Conservation (phyloP, 2,113 vertebrate species). For the Cathartes aura region DNA sequence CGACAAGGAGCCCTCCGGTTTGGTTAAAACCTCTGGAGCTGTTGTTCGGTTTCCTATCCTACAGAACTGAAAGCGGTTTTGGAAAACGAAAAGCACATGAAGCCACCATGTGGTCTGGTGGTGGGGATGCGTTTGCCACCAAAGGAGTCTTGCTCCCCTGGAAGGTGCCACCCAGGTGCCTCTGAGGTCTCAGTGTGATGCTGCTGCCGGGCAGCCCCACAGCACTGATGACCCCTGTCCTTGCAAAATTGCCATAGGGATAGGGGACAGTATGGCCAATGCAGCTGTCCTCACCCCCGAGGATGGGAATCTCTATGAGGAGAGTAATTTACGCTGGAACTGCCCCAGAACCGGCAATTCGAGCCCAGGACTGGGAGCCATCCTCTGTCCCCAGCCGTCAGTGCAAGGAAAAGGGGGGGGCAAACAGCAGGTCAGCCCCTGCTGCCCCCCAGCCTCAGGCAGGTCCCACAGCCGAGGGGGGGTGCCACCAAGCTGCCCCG, state of each 20-base stretch:
- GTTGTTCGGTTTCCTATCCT: not conserved
- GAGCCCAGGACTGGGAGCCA: not conserved
- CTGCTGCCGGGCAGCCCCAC: not conserved
- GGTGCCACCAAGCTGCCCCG: not conserved
- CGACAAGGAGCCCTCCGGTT: not conserved
- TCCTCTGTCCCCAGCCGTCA: fast-evolving
- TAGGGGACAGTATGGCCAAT: not conserved
- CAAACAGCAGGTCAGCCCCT: not conserved
- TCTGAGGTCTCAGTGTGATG: not conserved
- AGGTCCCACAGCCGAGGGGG: not conserved
- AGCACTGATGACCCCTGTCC: not conserved
- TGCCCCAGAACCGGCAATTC: not conserved
- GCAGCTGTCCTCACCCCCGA: not conserved
- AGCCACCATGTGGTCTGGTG: fast-evolving
- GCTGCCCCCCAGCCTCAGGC: not conserved
- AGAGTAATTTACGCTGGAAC: not conserved
- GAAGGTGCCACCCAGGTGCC: not conserved
- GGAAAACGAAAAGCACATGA: not conserved
- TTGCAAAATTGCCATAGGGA: not conserved
- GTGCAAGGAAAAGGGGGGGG: not conserved
- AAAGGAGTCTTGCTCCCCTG: not conserved
- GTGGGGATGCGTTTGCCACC: not conserved
- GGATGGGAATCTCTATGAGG: not conserved
- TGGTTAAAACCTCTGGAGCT: not conserved
- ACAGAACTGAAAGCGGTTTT: not conserved